Conservation (phyloP, 2,888 invertebrate genomes). For the Penaeus monodon region DNA sequence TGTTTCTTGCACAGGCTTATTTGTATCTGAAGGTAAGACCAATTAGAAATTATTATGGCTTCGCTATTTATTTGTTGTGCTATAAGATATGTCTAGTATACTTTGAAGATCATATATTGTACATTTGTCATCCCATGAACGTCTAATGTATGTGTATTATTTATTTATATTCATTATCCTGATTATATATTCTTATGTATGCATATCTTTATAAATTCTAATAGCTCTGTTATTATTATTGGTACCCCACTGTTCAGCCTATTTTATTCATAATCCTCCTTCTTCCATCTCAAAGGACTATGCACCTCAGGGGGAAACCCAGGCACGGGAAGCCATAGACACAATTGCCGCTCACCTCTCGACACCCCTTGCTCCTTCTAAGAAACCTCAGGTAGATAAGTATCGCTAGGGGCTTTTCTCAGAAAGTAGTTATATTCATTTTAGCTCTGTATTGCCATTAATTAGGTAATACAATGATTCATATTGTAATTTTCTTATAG, state of each 20-base stretch:
- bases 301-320: slow-evolving; percentile 59
- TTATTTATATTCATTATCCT: too few relatives aligned
- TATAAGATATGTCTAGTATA: too few relatives aligned
- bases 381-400: slow-evolving; percentile 61
- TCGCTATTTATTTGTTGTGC: too few relatives aligned
- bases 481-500: too few relatives aligned
- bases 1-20: slow-evolving; percentile 62
- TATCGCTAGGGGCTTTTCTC: neutral
- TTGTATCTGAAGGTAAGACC: slow-evolving; percentile 56
- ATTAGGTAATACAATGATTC: neutral
- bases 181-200: too few relatives aligned
- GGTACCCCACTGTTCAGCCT: too few relatives aligned
- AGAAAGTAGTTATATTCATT: too few relatives aligned
- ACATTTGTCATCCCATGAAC: too few relatives aligned
- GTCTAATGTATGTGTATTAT: too few relatives aligned
- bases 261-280: neutral
- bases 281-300: slow-evolving; percentile 40
- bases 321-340: slow-evolving; percentile 55
- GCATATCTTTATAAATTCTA: too few relatives aligned
- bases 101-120: too few relatives aligned
- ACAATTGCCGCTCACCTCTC: slow-evolving; percentile 45
- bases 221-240: too few relatives aligned
- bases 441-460: neutral
- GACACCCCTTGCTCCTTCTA: slow-evolving; percentile 51
- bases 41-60: neutral